Evolutionary conservation across 2,113 vertebrate species (phyloP), one percentile per base, ranked within the genome.

Genomic region (Passer domesticus): DNA sequence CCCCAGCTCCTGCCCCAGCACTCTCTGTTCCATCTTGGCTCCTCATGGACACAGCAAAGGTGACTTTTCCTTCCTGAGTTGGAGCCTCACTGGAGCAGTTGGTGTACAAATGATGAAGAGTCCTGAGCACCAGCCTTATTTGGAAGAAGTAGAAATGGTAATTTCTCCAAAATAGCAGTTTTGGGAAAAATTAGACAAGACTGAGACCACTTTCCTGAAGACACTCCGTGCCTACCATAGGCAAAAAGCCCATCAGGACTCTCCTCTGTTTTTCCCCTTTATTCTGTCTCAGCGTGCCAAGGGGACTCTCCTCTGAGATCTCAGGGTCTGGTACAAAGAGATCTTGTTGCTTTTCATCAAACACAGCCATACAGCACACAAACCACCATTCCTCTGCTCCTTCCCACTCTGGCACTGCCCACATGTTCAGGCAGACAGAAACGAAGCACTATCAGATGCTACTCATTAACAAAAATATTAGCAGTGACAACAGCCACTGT

Each of bases 1-100:
- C 8, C 17, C 10, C 39, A 50, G 18, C 6, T 78, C 15, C 56
- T 43, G 14, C 11, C 37, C 12, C 16, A 9, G 16, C 4, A 11
- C 15, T 33, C 20, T 35, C 11, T 1, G 1, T n/a, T 76, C 24
- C 3, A 0, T 18, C 39, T 67, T 8, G 0, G 9, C 31, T n/a
- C 39, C n/a, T 70, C 0, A 0, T 2, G 2, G 22, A 13, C 30
- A 35, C 27, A 60, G 6, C 0, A 2, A 47, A 56, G 10, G 33
- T 0, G 2, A 22, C 16, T 60, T 50, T 35, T 44, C 16, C 37
- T 74, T 80, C 55, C 33, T 31, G 25, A 77, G 11, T 10, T 41
- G 37, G 20, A 44, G 11, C 13, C 24, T 69, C 1, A 1, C 37
- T 44, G 37, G n/a, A 72, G 33, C 18, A 86, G 50, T 16, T 63